phyloP scores from a whole-genome alignment of 1,140 invertebrate genomes.

The Bemisia tabaci region DNA sequence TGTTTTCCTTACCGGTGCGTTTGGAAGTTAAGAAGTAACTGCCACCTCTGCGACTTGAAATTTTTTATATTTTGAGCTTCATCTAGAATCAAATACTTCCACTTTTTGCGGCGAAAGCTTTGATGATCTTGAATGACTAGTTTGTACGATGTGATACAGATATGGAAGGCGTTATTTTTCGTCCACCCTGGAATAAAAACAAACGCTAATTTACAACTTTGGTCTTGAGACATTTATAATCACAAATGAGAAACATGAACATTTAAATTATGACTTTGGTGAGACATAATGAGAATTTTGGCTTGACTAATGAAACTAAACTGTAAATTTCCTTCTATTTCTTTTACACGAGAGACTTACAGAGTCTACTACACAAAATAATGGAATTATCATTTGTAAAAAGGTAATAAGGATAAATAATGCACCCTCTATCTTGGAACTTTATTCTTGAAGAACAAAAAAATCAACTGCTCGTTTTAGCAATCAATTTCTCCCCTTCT shows the following conservation, averaged over 20 bases:
- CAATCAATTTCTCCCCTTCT: no score
- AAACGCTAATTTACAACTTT: constrained; percentile 3
- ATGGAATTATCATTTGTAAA: no score
- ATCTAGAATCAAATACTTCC: constrained; percentile 98
- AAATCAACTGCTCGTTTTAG: no score
- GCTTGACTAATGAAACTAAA: no score
- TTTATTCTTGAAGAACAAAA: no score
- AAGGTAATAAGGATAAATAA: no score
- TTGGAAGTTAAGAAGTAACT: constrained; percentile 91
- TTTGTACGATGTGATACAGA: constrained; percentile 99
- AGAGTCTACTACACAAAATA: no score
- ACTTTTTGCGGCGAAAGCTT: constrained; percentile 93
- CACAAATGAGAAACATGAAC: neutral
- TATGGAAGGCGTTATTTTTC: constrained; percentile 97
- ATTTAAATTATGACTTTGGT: neutral
- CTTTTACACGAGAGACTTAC: no score
- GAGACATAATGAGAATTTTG: no score
- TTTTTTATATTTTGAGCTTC: constrained; percentile 99
- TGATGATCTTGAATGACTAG: constrained; percentile 97
- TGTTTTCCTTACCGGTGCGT: constrained; percentile 67
- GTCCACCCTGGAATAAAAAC: constrained; percentile 67
- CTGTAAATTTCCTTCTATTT: no score
- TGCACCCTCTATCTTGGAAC: no score
- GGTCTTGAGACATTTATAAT: neutral
- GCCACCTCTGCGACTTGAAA: constrained; percentile 98